These are phyloP conservation scores for Urocynchramus pylzowi DNA, from an alignment of 2,113 vertebrate species.

Conservation along the genomic window DNA sequence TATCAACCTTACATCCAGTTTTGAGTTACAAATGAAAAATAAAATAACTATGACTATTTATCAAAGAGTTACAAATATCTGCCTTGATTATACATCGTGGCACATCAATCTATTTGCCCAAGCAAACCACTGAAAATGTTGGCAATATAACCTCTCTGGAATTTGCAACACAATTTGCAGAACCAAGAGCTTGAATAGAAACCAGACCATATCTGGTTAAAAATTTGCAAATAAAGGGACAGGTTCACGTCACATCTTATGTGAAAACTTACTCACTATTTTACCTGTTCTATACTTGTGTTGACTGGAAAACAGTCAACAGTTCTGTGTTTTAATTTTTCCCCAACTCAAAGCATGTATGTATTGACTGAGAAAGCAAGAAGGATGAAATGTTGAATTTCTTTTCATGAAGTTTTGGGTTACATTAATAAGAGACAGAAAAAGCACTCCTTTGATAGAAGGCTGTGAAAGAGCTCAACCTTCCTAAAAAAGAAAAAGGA, in stretches of 20 bases:
- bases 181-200: neutral
- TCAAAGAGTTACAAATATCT: neutral
- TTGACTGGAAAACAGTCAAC: neutral
- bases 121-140: neutral
- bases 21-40: neutral
- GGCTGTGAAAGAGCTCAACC: neutral
- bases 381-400: neutral
- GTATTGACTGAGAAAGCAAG: neutral
- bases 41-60: neutral
- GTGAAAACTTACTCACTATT: neutral
- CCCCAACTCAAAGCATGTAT: neutral
- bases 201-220: neutral
- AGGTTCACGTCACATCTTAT: neutral
- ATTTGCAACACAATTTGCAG: neutral
- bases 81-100: neutral
- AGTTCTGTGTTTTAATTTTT: neutral
- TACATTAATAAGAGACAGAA: neutral
- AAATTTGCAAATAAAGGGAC: neutral
- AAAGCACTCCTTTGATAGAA: neutral
- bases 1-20: neutral
- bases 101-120: fast-evolving
- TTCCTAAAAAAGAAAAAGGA: neutral
- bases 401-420: neutral
- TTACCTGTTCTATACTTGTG: neutral
- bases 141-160: neutral